Conservation (phyloP, 2,797 vertebrate species). For the Staurois parvus region DNA sequence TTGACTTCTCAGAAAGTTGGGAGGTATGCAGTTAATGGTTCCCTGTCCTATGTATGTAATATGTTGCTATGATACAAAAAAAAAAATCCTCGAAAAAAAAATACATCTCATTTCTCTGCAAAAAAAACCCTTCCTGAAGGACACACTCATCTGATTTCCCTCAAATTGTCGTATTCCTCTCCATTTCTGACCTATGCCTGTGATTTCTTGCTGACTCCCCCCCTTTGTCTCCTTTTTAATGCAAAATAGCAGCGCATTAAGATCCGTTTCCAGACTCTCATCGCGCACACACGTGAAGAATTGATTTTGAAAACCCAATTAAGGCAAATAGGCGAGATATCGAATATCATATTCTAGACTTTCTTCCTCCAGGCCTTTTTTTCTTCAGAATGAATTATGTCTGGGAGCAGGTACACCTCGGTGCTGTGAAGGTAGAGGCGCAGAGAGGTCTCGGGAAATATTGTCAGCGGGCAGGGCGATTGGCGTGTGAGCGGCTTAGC, state of each 20-base stretch:
- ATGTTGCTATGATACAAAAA: neutral
- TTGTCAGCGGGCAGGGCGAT: conserved; percentile 43
- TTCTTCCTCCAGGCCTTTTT: conserved; percentile 46
- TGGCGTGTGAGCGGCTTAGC: conserved; percentile 38
- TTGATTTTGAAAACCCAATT: conserved; percentile 61
- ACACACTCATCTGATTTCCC: conserved; percentile 6
- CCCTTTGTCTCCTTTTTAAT: conserved; percentile 13
- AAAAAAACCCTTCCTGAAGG: conserved; percentile 28
- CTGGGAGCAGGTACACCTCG: conserved; percentile 38
- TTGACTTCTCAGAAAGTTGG: too few species aligned
- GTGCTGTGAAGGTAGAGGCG: conserved; percentile 44
- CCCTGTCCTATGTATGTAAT: neutral
- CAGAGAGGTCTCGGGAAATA: conserved; percentile 8
- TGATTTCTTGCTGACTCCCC: neutral
- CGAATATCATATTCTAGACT: conserved; percentile 55
- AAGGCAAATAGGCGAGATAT: conserved; percentile 58
- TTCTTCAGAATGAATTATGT: conserved; percentile 53
- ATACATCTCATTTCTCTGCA: neutral
- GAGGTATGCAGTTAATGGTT: neutral
- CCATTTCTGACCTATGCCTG: conserved; percentile 8
- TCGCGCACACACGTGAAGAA: conserved; percentile 46
- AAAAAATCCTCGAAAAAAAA: neutral
- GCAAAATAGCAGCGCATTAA: conserved; percentile 31
- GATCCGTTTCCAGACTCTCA: conserved; percentile 17
- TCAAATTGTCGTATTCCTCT: conserved; percentile 10